Evolutionary conservation across 2,888 invertebrate species (phyloP).

Genomic region (Troilus luridus): DNA sequence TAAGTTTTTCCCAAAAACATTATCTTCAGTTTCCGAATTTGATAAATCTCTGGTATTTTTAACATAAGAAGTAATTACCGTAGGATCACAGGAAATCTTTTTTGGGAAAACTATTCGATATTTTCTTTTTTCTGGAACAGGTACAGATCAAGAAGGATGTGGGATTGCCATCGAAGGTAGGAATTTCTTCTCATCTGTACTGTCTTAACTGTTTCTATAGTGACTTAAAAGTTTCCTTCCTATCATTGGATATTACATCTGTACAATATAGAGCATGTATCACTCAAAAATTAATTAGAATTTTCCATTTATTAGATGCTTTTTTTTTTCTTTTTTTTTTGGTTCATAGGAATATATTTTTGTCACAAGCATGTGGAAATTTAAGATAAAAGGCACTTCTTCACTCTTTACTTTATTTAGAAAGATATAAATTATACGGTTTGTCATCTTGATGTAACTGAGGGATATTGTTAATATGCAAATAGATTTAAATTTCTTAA

Average conservation of each 20-base stretch:
- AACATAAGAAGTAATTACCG: neutral
- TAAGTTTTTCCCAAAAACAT: slow-evolving; percentile 32
- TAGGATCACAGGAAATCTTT: slow-evolving; percentile 40
- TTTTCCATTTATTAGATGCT: slow-evolving; percentile 26
- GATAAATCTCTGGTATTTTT: neutral
- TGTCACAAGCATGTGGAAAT: slow-evolving; percentile 25
- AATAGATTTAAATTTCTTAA: neutral
- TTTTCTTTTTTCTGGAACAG: slow-evolving; percentile 59
- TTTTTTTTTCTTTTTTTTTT: neutral
- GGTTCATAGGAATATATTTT: neutral
- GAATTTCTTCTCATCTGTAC: slow-evolving; percentile 49
- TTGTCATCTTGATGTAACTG: neutral
- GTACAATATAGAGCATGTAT: slow-evolving; percentile 31
- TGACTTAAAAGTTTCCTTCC: slow-evolving; percentile 21
- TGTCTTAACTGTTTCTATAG: slow-evolving; percentile 52
- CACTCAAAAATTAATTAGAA: slow-evolving; percentile 1
- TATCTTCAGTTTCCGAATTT: neutral
- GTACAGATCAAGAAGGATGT: slow-evolving; percentile 58
- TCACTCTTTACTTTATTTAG: neutral
- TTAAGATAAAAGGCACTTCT: neutral
- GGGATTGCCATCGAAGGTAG: slow-evolving; percentile 52
- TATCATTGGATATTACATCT: slow-evolving; percentile 26
- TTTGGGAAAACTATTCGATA: slow-evolving; percentile 52
- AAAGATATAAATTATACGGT: neutral
- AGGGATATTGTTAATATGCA: neutral